Evolutionary conservation across 2,113 vertebrate species (phyloP), one percentile per base, ranked within the genome.

Genomic region (Rhynchopsitta pachyrhyncha): DNA sequence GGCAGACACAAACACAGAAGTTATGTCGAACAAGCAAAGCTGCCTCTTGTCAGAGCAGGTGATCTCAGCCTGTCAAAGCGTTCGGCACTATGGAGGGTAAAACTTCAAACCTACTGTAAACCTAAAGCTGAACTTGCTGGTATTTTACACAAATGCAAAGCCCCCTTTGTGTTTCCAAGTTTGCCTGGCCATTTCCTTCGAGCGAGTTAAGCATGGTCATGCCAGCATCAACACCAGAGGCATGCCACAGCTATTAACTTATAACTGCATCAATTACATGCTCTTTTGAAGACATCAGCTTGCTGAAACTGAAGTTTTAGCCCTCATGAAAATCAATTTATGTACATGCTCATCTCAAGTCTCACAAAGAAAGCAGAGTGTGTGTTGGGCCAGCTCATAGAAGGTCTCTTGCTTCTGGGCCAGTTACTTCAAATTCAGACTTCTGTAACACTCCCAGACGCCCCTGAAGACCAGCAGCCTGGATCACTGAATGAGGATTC

Each of bases 221-320:
- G 12, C 28, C 71, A 86, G 35, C 53, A 66, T 9, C 70, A 62
- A 57, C 2, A 11, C 33, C 59, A 82, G 33, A n/a, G 68, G 29
- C n/a, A 83, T 9, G 16, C 5, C 57, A 59, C n/a, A 67, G n/a
- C 46, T 46, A 50, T 17, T 25, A 80, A 62, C 4, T 13, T 49
- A 29, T 63, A 86, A 42, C 7, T n/a, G 33, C 76, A 77, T 31
- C 28, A 52, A 47, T 0, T 25, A 24, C 6, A 8, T 0, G 0
- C 18, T 73, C 44, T 27, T 39, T 44, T 22, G 68, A 69, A 88
- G 70, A 71, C 39, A 46, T 4, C 1, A 10, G 11, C 22, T 29
- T 42, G 46, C 39, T 87, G 84, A n/a, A 85, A 82, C 3, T 6
- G 22, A 76, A 69, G 50, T 60, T 78, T 78, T 18, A 90, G 50